Evolutionary conservation across 2,888 invertebrate genomes (phyloP).

Genomic region (Malacosoma neustria): DNA sequence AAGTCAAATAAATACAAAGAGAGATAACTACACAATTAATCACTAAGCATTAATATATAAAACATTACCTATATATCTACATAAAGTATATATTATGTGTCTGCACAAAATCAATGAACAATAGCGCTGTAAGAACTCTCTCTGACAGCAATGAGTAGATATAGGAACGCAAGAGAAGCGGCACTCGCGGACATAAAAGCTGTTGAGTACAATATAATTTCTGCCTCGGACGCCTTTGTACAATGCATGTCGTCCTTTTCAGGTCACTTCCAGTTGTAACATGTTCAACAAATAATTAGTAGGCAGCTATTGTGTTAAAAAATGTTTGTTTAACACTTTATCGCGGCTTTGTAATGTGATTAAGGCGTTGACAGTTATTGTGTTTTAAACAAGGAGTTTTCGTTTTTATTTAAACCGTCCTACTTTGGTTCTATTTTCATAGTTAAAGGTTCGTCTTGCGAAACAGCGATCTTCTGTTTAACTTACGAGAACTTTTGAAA

Average conservation of each 20-base stretch:
- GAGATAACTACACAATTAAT: too few species aligned
- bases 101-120: conserved; percentile 6
- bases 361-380: neutral
- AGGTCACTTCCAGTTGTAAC: conserved; percentile 60
- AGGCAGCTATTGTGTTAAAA: conserved; percentile 36
- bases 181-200: conserved; percentile 45
- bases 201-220: conserved; percentile 50
- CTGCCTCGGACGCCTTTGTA: conserved; percentile 53
- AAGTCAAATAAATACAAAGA: too few species aligned
- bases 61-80: neutral
- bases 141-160: conserved; percentile 48
- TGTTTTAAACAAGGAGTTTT: neutral
- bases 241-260: conserved; percentile 57
- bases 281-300: conserved; percentile 56
- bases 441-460: too few species aligned
- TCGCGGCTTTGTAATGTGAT: conserved; percentile 11
- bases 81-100: neutral
- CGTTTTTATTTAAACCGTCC: neutral
- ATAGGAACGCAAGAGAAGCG: conserved; percentile 32
- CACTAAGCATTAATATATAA: too few species aligned
- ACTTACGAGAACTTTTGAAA: too few species aligned
- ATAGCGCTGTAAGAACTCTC: conserved; percentile 22
- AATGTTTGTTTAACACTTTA: conserved; percentile 22
- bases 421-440: too few species aligned
- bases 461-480: too few species aligned